These are phyloP conservation scores for Leptinotarsa undecemlineata DNA, from an alignment of 1,140 invertebrate species.

Conservation along the genomic window DNA sequence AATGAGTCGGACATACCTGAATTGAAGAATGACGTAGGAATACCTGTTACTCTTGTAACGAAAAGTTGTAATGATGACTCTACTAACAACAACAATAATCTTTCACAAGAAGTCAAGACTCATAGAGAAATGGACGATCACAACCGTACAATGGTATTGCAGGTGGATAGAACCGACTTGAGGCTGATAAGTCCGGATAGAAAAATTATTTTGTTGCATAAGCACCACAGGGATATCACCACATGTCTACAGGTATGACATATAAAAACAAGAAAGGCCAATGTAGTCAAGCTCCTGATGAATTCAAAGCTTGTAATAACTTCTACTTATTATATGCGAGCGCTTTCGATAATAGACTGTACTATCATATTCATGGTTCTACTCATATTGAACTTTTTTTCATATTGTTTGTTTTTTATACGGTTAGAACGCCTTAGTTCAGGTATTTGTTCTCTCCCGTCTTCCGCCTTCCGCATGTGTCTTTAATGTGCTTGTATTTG, in stretches of 20 bases:
- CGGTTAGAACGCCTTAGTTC: too few relatives aligned
- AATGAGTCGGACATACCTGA: background rate
- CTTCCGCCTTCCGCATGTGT: too few relatives aligned
- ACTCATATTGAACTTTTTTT: too few relatives aligned
- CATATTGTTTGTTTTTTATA: too few relatives aligned
- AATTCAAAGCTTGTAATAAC: too few relatives aligned
- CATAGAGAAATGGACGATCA: slow-evolving; percentile 61
- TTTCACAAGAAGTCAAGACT: slow-evolving; percentile 12
- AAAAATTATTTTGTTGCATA: slow-evolving; percentile 85
- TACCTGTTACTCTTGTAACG: background rate
- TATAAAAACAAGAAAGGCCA: too few relatives aligned
- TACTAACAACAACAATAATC: background rate
- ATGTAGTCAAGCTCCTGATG: too few relatives aligned
- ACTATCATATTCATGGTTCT: too few relatives aligned
- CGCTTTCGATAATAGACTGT: too few relatives aligned
- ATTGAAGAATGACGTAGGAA: background rate
- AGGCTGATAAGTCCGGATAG: slow-evolving; percentile 89
- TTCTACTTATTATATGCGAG: too few relatives aligned
- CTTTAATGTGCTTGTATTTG: too few relatives aligned
- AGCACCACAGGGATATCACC: slow-evolving; percentile 84
- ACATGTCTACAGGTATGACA: slow-evolving; percentile 76
- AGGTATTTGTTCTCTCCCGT: too few relatives aligned
- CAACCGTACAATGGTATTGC: slow-evolving; percentile 91
- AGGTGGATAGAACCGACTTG: slow-evolving; percentile 85
- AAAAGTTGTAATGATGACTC: slow-evolving; percentile 19